phyloP scores from a whole-genome alignment of 2,113 vertebrate species.

The Brachypodius melanocephalos region DNA sequence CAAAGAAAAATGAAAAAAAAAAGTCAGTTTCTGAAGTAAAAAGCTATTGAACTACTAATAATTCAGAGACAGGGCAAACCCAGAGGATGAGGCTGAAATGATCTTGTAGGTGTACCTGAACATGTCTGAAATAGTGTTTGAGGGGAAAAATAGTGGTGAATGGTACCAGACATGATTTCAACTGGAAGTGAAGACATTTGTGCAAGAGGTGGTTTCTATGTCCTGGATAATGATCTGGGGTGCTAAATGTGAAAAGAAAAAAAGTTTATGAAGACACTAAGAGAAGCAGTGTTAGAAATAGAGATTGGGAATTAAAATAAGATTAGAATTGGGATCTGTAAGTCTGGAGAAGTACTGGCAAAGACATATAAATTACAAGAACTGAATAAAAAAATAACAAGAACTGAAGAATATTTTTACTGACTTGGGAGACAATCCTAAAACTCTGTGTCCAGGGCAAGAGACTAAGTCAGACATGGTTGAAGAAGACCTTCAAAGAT shows the following conservation, averaged over 20 bases:
- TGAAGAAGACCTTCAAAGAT: background rate
- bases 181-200: background rate
- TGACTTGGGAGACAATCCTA: background rate
- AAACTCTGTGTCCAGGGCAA: background rate
- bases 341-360: background rate
- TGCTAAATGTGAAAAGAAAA: background rate
- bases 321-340: background rate
- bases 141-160: background rate
- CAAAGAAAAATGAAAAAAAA: background rate
- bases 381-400: background rate
- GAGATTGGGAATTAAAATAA: background rate
- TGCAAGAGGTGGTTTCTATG: background rate
- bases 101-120: background rate
- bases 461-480: accelerated
- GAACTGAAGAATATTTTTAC: background rate
- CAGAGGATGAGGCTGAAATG: background rate
- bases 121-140: background rate
- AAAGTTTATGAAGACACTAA: background rate
- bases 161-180: background rate
- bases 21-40: background rate
- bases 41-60: background rate
- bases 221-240: background rate
- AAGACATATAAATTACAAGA: background rate
- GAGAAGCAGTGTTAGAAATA: background rate
- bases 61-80: background rate